Percentiles rank a stretch among this genome's conserved stretches.
phyloP scores from a whole-genome alignment of 1,140 invertebrate genomes.

The Littorina saxatilis region DNA sequence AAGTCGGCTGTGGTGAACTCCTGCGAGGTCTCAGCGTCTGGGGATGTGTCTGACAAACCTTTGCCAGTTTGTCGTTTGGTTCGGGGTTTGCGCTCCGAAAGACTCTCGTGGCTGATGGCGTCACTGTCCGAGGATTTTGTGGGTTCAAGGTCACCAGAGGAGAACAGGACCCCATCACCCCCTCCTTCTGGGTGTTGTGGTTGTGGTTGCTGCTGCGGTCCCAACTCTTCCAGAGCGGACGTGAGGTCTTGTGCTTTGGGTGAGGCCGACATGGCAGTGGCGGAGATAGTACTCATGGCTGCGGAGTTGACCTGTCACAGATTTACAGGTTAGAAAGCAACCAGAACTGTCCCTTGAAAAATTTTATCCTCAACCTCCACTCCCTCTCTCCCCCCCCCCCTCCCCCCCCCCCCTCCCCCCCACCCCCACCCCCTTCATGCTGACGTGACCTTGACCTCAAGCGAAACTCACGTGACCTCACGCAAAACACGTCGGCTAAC shows the following conservation, averaged over 20 bases:
- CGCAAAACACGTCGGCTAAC: too few species aligned
- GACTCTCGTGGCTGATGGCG: constrained; percentile 35
- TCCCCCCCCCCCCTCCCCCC: too few species aligned
- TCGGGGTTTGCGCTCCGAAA: constrained; percentile 28
- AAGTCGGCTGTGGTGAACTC: constrained; percentile 88
- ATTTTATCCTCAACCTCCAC: too few species aligned
- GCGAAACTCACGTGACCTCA: too few species aligned
- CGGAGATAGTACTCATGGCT: constrained; percentile 34
- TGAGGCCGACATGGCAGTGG: not conserved
- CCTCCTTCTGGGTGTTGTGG: constrained; percentile 15
- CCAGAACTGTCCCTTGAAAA: not conserved
- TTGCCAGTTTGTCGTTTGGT: constrained; percentile 30
- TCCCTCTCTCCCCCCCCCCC: too few species aligned
- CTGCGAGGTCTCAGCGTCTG: constrained; percentile 66
- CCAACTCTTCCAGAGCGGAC: not conserved
- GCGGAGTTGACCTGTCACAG: constrained; percentile 32
- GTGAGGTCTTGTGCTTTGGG: constrained; percentile 14
- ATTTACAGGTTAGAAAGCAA: not conserved
- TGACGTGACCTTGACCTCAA: too few species aligned
- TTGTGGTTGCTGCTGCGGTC: not conserved
- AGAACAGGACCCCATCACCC: constrained; percentile 40
- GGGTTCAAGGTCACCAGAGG: constrained; percentile 49
- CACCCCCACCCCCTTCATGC: too few species aligned
- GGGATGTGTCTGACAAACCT: constrained; percentile 51
- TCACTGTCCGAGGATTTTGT: constrained; percentile 58